Evolutionary conservation across 2,797 vertebrate genomes (phyloP).

Genomic region (Prionace glauca): DNA sequence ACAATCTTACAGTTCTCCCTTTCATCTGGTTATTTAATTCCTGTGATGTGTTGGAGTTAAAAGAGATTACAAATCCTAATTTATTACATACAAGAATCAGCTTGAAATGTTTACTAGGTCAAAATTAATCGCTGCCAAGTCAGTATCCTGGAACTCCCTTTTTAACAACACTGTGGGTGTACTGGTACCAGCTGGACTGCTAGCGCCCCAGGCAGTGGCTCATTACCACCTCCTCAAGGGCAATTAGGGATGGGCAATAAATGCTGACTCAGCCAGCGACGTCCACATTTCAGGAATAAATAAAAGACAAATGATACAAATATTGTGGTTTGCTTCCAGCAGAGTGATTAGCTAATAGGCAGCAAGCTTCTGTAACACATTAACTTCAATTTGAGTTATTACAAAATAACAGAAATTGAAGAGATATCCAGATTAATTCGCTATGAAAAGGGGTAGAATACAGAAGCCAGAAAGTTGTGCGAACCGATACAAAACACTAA

Average conservation of each 20-base stretch:
- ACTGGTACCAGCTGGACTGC: not conserved
- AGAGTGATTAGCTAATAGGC: not conserved
- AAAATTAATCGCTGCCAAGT: not conserved
- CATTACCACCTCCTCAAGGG: not conserved
- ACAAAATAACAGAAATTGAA: not conserved
- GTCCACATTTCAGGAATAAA: not conserved
- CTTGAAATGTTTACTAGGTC: slow-evolving; percentile 1
- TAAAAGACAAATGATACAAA: not conserved
- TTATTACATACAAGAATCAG: not conserved
- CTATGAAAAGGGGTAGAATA: not conserved
- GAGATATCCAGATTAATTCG: not conserved
- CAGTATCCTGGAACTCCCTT: not conserved
- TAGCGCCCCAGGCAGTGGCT: too few relatives aligned
- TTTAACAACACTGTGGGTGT: not conserved
- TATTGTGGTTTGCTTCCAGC: not conserved
- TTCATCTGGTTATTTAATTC: not conserved
- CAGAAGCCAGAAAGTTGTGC: not conserved
- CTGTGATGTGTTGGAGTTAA: not conserved
- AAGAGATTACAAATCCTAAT: not conserved
- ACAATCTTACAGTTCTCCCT: not conserved
- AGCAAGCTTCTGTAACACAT: not conserved
- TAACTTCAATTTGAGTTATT: not conserved
- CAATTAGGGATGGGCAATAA: not conserved
- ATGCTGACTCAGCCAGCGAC: not conserved
- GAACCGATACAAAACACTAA: not conserved